These are phyloP conservation scores for Synaphobranchus kaupii DNA, from an alignment of 2,797 vertebrate species.

Conservation along the genomic window DNA sequence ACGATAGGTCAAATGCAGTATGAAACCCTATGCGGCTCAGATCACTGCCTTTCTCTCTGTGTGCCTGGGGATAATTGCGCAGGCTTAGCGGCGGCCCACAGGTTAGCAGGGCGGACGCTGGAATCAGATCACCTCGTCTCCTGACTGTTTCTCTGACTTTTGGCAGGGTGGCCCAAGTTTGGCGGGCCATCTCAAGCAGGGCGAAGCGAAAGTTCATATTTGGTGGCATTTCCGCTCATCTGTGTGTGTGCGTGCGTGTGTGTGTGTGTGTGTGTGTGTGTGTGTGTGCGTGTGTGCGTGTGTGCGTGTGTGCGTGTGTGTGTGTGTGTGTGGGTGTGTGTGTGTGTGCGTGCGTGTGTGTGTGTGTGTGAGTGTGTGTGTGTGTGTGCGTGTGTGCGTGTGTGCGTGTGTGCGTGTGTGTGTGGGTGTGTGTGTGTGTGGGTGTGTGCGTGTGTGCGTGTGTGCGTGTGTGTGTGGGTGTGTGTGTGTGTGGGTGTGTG, in stretches of 20 bases:
- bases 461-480: background rate
- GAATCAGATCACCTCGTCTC: background rate
- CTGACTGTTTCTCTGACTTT: background rate
- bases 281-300: no score
- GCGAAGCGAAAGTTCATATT: background rate
- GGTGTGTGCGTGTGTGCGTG: no score
- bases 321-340: no score
- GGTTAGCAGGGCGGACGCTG: background rate
- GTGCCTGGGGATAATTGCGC: background rate
- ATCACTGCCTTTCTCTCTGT: background rate
- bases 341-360: no score
- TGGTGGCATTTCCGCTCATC: background rate
- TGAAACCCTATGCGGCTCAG: background rate
- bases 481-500: background rate
- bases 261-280: background rate
- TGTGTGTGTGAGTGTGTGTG: background rate
- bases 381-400: background rate
- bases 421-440: background rate
- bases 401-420: background rate
- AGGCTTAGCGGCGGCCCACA: background rate
- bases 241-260: background rate
- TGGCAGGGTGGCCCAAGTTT: background rate
- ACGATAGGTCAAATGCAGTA: background rate
- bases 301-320: no score
- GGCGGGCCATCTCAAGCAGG: background rate